phyloP scores from a whole-genome alignment of 2,113 vertebrate genomes.

The Alexandromys fortis region DNA sequence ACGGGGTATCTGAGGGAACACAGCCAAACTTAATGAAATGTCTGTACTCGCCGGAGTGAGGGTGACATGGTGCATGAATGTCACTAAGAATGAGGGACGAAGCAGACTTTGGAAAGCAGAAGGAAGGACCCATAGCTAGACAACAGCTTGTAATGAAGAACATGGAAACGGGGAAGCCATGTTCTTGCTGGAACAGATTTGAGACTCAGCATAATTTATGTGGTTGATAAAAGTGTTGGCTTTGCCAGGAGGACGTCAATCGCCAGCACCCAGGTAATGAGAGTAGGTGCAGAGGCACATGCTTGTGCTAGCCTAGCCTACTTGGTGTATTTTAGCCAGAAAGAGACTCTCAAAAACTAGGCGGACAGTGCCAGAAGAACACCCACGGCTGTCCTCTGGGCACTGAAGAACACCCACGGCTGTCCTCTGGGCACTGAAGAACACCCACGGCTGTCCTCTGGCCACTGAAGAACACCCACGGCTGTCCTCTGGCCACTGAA shows the following conservation, averaged over 20 bases:
- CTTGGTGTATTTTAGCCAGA: background rate
- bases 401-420: background rate
- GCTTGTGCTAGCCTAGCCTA: background rate
- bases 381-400: background rate
- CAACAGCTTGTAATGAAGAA: background rate
- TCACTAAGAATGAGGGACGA: background rate
- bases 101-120: background rate
- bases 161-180: background rate
- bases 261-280: background rate
- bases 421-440: background rate
- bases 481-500: too few relatives aligned
- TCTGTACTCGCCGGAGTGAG: background rate
- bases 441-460: too few relatives aligned
- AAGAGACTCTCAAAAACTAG: background rate
- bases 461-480: too few relatives aligned
- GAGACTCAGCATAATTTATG: background rate
- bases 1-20: background rate
- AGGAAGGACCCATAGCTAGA: background rate
- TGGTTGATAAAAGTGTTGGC: background rate
- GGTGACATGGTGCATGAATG: background rate
- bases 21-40: background rate
- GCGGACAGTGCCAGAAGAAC: background rate
- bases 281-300: background rate
- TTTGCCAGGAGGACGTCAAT: background rate
- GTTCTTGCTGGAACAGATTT: background rate